Percentiles rank a stretch among this genome's conserved stretches.
Evolutionary conservation across 2,113 vertebrate species (phyloP).

Genomic region (Gambusia affinis): DNA sequence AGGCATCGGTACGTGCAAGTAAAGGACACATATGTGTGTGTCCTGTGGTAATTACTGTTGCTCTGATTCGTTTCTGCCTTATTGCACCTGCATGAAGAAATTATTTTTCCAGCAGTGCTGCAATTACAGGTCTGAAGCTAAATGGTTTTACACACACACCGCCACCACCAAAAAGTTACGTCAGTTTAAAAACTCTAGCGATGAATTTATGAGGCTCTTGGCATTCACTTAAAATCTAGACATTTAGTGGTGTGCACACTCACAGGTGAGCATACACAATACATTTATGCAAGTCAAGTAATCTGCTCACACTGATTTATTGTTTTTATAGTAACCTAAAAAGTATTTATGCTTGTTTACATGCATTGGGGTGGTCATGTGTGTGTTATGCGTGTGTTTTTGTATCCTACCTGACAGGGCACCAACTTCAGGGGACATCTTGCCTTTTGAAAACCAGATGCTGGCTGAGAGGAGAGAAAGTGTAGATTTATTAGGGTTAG

Average conservation of each 20-base stretch:
- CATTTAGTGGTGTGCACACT: background rate
- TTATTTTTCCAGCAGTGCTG: conserved; percentile 32
- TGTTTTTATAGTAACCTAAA: conserved; percentile 34
- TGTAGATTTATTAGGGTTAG: too few species aligned
- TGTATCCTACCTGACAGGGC: background rate
- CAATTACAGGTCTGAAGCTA: conserved; percentile 23
- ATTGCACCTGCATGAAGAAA: conserved; percentile 38
- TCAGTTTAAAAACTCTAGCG: conserved; percentile 15
- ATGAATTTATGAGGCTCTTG: conserved; percentile 26
- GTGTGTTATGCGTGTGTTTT: background rate
- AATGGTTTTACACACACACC: background rate
- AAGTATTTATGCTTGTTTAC: conserved; percentile 21
- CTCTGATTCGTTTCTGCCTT: conserved; percentile 47
- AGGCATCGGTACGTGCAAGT: conserved; percentile 20
- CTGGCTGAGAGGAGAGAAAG: too few species aligned
- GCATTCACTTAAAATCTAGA: conserved; percentile 7
- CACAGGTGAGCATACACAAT: background rate
- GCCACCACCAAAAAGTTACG: conserved; percentile 17
- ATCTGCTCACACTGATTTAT: conserved; percentile 54
- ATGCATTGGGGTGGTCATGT: background rate
- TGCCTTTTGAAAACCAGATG: background rate
- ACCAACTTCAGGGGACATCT: background rate
- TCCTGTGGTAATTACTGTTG: background rate
- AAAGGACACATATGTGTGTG: conserved; percentile 4
- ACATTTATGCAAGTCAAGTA: conserved; percentile 21